A percentile compares a stretch with the other conserved stretches of the same genome.
Evolutionary conservation across 2,888 invertebrate genomes (phyloP).

Genomic region (Alcis repandata): DNA sequence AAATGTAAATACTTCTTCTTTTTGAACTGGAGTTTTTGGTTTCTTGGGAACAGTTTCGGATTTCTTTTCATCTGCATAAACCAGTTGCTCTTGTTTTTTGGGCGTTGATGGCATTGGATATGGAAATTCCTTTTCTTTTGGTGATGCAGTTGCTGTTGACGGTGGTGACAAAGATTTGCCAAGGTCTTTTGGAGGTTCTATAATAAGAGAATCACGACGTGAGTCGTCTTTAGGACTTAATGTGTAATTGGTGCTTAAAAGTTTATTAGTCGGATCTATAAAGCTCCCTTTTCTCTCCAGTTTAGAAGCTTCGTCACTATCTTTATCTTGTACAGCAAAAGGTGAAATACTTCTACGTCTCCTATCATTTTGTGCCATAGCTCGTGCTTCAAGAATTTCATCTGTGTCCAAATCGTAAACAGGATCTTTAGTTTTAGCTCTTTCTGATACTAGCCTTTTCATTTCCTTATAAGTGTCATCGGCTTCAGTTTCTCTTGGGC

Average conservation of each 20-base stretch:
- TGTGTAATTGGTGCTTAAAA: slow-evolving; percentile 77
- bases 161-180: slow-evolving; percentile 68
- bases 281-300: slow-evolving; percentile 82
- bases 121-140: slow-evolving; percentile 70
- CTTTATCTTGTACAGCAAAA: slow-evolving; percentile 79
- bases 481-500: slow-evolving; percentile 80
- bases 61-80: slow-evolving; percentile 71
- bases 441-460: slow-evolving; percentile 77
- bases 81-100: slow-evolving; percentile 73
- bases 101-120: slow-evolving; percentile 69
- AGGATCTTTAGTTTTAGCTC: slow-evolving; percentile 76
- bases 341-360: slow-evolving; percentile 84
- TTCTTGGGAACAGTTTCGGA: slow-evolving; percentile 48
- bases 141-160: slow-evolving; percentile 64
- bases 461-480: slow-evolving; percentile 83
- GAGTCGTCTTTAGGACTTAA: slow-evolving; percentile 76
- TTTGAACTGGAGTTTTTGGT: slow-evolving; percentile 64
- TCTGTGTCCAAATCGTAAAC: slow-evolving; percentile 80
- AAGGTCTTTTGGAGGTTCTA: slow-evolving; percentile 62
- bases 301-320: slow-evolving; percentile 69
- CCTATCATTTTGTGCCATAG: slow-evolving; percentile 76
- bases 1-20: slow-evolving; percentile 68
- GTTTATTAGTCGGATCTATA: slow-evolving; percentile 80
- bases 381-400: slow-evolving; percentile 79
- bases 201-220: slow-evolving; percentile 70